Evolutionary conservation across 2,797 vertebrate genomes (phyloP).

Genomic region (Dryobates pubescens): DNA sequence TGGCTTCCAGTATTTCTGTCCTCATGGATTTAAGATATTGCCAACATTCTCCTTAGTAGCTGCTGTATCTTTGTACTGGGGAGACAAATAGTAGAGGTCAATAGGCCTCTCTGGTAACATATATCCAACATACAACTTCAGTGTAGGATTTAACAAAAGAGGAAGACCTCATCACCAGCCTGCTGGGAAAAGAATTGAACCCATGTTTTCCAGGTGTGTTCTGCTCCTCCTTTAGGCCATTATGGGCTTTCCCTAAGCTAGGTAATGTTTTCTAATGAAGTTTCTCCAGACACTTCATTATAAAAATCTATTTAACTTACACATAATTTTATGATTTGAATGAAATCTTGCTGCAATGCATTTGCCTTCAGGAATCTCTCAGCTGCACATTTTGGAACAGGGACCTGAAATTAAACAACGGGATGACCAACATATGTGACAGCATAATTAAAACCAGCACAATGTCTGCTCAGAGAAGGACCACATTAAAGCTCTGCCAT

Average conservation of each 20-base stretch:
- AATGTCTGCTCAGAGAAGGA: background rate
- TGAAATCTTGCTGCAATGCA: background rate
- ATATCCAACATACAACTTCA: background rate
- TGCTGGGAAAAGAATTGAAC: background rate
- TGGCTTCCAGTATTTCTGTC: conserved; percentile 1
- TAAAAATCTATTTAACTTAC: background rate
- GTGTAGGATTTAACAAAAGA: background rate
- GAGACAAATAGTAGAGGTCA: background rate
- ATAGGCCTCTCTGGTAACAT: background rate
- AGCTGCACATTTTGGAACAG: background rate
- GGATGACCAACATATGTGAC: background rate
- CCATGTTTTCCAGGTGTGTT: background rate
- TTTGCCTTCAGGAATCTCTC: background rate
- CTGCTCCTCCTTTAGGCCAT: background rate
- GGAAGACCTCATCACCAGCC: background rate
- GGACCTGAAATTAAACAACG: background rate
- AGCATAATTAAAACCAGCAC: background rate
- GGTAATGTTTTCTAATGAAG: background rate
- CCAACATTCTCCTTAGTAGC: background rate
- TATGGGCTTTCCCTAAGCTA: background rate
- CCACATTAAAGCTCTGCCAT: background rate
- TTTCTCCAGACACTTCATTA: background rate
- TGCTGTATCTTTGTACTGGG: background rate
- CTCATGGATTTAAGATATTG: background rate
- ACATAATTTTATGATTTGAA: background rate